Conservation (phyloP, 2,113 vertebrate genomes). For the Atrichornis clamosus region DNA sequence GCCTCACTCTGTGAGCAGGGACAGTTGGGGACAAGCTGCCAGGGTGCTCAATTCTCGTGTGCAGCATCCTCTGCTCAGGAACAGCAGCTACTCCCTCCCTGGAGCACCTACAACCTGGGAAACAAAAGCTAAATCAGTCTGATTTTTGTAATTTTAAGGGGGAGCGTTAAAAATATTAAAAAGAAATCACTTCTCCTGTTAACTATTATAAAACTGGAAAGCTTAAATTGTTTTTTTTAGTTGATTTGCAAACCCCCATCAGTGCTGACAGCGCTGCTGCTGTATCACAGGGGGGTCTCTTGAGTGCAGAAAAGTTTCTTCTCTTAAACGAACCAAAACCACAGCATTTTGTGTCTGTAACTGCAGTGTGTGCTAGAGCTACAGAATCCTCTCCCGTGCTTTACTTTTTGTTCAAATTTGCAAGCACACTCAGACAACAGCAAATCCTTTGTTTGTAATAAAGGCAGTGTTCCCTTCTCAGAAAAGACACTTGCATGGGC, state of each 20-base stretch:
- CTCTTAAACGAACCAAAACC: background rate
- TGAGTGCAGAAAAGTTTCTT: background rate
- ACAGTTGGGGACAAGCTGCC: background rate
- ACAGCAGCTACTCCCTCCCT: background rate
- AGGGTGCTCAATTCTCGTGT: background rate
- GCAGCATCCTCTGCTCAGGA: background rate
- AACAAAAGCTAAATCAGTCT: background rate
- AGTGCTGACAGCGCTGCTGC: background rate
- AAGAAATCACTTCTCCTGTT: background rate
- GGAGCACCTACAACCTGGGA: background rate
- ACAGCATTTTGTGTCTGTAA: background rate
- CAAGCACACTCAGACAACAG: background rate
- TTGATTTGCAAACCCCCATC: background rate
- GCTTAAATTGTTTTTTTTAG: background rate
- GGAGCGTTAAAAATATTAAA: background rate
- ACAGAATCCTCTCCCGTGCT: background rate
- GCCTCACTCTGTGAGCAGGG: background rate
- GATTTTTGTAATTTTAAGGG: background rate
- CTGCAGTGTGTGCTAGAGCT: background rate
- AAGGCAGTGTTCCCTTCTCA: background rate
- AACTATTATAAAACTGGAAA: background rate
- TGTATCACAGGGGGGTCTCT: background rate
- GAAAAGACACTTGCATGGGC: background rate
- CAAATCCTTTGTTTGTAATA: background rate
- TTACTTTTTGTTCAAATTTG: background rate